Evolutionary conservation across 2,888 invertebrate genomes (phyloP).

Genomic region (Heliconius aoede): DNA sequence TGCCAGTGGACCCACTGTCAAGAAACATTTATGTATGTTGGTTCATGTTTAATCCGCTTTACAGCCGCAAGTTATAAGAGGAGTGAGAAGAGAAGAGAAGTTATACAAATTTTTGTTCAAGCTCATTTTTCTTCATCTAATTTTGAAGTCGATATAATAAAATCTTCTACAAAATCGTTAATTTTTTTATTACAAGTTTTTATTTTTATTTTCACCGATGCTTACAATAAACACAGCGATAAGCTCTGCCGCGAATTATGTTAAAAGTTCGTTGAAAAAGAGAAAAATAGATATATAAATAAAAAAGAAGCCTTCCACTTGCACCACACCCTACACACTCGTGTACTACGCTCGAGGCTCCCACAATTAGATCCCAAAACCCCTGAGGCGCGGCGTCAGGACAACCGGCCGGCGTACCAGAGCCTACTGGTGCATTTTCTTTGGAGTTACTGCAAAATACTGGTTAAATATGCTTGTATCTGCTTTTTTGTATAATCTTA

Average conservation of each 20-base stretch:
- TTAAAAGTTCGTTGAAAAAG: too few relatives aligned
- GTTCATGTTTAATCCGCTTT: conserved; percentile 38
- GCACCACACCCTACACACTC: neutral
- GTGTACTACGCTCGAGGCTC: conserved; percentile 32
- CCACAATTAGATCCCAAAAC: conserved; percentile 47
- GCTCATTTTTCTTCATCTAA: too few relatives aligned
- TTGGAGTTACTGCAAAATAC: conserved; percentile 13
- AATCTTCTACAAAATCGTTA: too few relatives aligned
- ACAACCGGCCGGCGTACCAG: conserved; percentile 25
- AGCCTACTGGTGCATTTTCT: conserved; percentile 3
- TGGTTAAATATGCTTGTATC: neutral
- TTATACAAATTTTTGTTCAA: too few relatives aligned
- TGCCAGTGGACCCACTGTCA: conserved; percentile 10
- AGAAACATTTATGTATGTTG: conserved; percentile 20
- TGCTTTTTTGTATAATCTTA: too few relatives aligned
- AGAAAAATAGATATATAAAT: too few relatives aligned
- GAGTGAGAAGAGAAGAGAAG: too few relatives aligned
- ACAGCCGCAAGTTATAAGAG: conserved; percentile 11
- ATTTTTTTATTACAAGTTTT: too few relatives aligned
- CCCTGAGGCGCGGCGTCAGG: conserved; percentile 43
- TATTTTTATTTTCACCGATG: too few relatives aligned
- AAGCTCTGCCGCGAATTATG: too few relatives aligned
- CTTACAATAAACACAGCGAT: too few relatives aligned
- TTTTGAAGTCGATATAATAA: too few relatives aligned
- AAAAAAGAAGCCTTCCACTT: neutral